Evolutionary conservation across 1,140 invertebrate genomes (phyloP).

Genomic region (Lamellibrachia luymesi): DNA sequence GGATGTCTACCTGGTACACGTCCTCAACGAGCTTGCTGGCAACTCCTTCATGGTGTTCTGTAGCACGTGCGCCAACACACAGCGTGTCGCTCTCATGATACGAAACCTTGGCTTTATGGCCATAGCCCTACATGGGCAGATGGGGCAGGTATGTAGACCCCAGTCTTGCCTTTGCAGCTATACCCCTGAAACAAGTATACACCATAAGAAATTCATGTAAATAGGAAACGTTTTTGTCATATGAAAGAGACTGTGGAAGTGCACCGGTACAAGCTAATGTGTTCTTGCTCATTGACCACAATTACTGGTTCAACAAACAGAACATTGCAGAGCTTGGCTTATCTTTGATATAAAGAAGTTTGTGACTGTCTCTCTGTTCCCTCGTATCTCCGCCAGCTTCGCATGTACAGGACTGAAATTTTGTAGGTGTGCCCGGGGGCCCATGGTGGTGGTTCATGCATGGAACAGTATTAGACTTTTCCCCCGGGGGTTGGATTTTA

Average conservation of each 20-base stretch:
- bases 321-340: too few relatives aligned
- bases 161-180: not conserved
- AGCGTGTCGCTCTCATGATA: slow-evolving; percentile 83
- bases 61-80: slow-evolving; percentile 87
- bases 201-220: not conserved
- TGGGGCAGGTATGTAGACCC: slow-evolving; percentile 66
- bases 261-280: too few relatives aligned
- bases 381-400: too few relatives aligned
- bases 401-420: too few relatives aligned
- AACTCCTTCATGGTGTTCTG: slow-evolving; percentile 98
- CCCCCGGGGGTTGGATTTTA: not conserved
- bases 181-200: not conserved
- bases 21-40: slow-evolving; percentile 92
- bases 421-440: too few relatives aligned
- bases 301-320: too few relatives aligned
- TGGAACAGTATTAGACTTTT: slow-evolving; percentile 13
- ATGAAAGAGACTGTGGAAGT: not conserved
- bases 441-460: too few relatives aligned
- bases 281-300: too few relatives aligned
- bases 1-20: slow-evolving; percentile 95
- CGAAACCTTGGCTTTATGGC: slow-evolving; percentile 85
- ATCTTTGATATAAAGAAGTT: not conserved
- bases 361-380: too few relatives aligned
- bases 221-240: not conserved
- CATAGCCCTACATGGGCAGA: slow-evolving; percentile 95